phyloP scores from a whole-genome alignment of 2,888 invertebrate genomes.

The Chrysodeixis includens region DNA sequence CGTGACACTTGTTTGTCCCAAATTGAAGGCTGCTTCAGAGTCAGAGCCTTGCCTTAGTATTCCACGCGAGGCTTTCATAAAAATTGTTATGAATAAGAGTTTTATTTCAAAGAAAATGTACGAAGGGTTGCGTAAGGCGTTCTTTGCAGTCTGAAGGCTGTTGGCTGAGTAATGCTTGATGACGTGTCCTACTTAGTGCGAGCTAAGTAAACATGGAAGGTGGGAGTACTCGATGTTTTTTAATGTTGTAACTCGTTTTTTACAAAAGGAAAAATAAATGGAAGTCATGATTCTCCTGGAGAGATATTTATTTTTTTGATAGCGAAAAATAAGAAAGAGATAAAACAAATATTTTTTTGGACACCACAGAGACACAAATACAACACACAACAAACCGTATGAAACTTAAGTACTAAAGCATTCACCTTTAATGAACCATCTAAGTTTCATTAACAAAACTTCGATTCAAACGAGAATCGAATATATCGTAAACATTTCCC shows the following conservation, averaged over 20 bases:
- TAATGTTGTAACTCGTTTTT: not conserved
- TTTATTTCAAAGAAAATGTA: slow-evolving; percentile 40
- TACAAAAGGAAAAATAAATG: no score
- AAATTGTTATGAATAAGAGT: slow-evolving; percentile 55
- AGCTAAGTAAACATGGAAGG: slow-evolving; percentile 13
- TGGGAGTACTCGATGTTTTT: not conserved
- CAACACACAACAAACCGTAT: not conserved
- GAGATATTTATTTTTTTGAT: no score
- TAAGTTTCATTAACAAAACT: slow-evolving; percentile 19
- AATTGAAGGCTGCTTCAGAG: slow-evolving; percentile 57
- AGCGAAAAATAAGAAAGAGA: no score
- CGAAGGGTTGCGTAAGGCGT: slow-evolving; percentile 41
- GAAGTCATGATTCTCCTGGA: no score
- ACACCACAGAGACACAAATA: no score
- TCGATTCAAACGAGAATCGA: slow-evolving; percentile 24
- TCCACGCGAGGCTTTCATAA: slow-evolving; percentile 43
- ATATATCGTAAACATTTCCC: slow-evolving; percentile 30
- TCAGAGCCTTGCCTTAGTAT: slow-evolving; percentile 46
- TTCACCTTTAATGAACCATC: not conserved
- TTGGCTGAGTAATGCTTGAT: slow-evolving; percentile 42
- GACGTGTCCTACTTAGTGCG: slow-evolving; percentile 40
- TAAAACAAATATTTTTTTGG: no score
- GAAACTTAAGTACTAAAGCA: not conserved
- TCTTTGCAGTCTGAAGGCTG: slow-evolving; percentile 38
- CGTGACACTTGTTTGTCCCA: slow-evolving; percentile 61